phyloP scores from a whole-genome alignment of 2,888 invertebrate genomes.

The Terebella lapidaria region DNA sequence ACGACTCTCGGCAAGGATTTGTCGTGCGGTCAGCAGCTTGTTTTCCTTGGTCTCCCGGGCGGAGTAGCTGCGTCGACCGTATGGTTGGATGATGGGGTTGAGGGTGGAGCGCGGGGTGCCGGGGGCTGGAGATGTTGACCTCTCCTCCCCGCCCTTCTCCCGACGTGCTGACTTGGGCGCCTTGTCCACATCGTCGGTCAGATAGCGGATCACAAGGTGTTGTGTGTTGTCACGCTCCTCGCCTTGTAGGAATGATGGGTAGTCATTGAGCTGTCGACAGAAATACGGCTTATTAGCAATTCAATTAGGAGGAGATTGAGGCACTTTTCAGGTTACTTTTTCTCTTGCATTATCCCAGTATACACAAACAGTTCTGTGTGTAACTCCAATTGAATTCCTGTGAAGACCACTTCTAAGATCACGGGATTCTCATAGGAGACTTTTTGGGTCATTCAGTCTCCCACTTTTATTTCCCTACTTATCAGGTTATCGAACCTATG shows the following conservation, averaged over 20 bases:
- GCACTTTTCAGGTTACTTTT: too few species aligned
- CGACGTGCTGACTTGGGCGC: neutral
- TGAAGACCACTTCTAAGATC: too few species aligned
- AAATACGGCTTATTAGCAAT: too few species aligned
- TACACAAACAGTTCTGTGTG: too few species aligned
- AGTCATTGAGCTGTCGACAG: conserved; percentile 51
- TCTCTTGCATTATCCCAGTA: too few species aligned
- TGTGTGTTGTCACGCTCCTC: conserved; percentile 45
- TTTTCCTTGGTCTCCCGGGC: neutral
- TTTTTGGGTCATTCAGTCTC: too few species aligned
- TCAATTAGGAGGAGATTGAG: too few species aligned
- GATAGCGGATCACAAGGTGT: conserved; percentile 42
- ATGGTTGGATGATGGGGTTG: neutral
- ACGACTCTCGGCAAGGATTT: neutral
- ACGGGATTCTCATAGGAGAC: too few species aligned
- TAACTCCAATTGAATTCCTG: too few species aligned
- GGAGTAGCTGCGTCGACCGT: neutral
- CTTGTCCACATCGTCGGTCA: conserved; percentile 4
- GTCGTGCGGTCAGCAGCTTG: neutral
- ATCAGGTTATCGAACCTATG: too few species aligned
- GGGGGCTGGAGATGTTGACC: neutral
- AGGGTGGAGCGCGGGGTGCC: neutral
- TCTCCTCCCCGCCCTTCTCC: neutral
- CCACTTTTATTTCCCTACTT: too few species aligned
- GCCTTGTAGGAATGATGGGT: conserved; percentile 45